phyloP scores from a whole-genome alignment of 2,888 invertebrate genomes.

The Apodemia zela region DNA sequence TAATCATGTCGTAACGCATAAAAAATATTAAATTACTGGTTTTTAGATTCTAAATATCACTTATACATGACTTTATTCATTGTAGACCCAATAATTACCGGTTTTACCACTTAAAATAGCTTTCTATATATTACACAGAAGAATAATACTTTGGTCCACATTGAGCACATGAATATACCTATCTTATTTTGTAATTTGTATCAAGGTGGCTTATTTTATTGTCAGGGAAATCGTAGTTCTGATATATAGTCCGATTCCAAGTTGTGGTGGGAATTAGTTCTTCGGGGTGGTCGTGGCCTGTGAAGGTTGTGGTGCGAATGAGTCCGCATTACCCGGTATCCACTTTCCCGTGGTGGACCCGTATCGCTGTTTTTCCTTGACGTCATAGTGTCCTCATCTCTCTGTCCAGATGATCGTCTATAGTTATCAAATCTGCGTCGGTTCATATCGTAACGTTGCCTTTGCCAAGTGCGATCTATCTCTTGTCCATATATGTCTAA shows the following conservation, averaged over 20 bases:
- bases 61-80: constrained; percentile 18
- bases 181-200: constrained; percentile 42
- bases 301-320: constrained; percentile 84
- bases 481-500: constrained; percentile 85
- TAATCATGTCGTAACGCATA: constrained; percentile 8
- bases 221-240: constrained; percentile 83
- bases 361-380: constrained; percentile 64
- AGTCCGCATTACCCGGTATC: constrained; percentile 74
- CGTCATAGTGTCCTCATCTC: constrained; percentile 57
- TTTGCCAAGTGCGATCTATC: constrained; percentile 77
- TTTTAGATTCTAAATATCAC: constrained; percentile 18
- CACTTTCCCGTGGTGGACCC: constrained; percentile 69
- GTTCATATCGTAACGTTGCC: constrained; percentile 67
- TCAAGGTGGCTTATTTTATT: constrained; percentile 31
- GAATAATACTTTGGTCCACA: constrained; percentile 72
- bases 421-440: constrained; percentile 60
- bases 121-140: constrained; percentile 36
- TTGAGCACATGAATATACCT: constrained; percentile 62
- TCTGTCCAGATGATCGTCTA: constrained; percentile 50
- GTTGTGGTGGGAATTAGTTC: constrained; percentile 83
- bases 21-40: constrained; percentile 24
- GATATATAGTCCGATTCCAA: constrained; percentile 82
- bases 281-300: constrained; percentile 70
- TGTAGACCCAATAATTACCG: constrained; percentile 29
- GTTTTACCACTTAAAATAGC: constrained; percentile 24